Evolutionary conservation across 2,888 invertebrate genomes (phyloP).

Genomic region (Ochropleura plecta): DNA sequence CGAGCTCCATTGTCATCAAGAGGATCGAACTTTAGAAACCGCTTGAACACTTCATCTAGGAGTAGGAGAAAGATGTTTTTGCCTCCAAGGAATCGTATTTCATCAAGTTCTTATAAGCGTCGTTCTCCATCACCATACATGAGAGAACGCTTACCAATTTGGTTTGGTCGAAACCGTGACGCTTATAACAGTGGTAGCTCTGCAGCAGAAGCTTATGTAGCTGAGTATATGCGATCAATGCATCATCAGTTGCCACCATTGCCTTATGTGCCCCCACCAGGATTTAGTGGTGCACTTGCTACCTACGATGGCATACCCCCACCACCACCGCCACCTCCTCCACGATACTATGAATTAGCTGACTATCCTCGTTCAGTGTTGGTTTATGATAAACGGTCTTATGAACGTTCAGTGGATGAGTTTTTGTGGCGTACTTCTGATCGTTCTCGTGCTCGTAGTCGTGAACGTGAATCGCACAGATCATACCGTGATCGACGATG

Average conservation of each 20-base stretch:
- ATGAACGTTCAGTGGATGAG: slow-evolving; percentile 97
- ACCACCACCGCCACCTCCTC: slow-evolving; percentile 93
- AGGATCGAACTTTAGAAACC: slow-evolving; percentile 88
- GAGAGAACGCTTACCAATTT: slow-evolving; percentile 91
- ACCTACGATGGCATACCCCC: slow-evolving; percentile 92
- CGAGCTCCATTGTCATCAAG: slow-evolving; percentile 85
- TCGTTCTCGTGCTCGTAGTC: slow-evolving; percentile 91
- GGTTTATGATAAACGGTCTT: slow-evolving; percentile 94
- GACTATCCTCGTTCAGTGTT: slow-evolving; percentile 93
- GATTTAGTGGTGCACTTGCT: slow-evolving; percentile 87
- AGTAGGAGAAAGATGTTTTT: slow-evolving; percentile 92
- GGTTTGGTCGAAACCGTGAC: slow-evolving; percentile 91
- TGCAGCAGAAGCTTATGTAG: slow-evolving; percentile 96
- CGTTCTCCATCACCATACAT: slow-evolving; percentile 91
- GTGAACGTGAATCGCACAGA: slow-evolving; percentile 90
- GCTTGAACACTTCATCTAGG: slow-evolving; percentile 87
- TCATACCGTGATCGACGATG: slow-evolving; percentile 92
- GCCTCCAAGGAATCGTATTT: slow-evolving; percentile 92
- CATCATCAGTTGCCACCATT: slow-evolving; percentile 96
- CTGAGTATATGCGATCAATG: slow-evolving; percentile 97
- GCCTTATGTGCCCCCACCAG: slow-evolving; percentile 93
- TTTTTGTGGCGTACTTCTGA: slow-evolving; percentile 95
- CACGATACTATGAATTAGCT: slow-evolving; percentile 93
- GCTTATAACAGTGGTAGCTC: slow-evolving; percentile 83
- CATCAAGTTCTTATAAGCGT: slow-evolving; percentile 88